Evolutionary conservation across 2,113 vertebrate species (phyloP).

Genomic region (Cephalopterus ornatus): DNA sequence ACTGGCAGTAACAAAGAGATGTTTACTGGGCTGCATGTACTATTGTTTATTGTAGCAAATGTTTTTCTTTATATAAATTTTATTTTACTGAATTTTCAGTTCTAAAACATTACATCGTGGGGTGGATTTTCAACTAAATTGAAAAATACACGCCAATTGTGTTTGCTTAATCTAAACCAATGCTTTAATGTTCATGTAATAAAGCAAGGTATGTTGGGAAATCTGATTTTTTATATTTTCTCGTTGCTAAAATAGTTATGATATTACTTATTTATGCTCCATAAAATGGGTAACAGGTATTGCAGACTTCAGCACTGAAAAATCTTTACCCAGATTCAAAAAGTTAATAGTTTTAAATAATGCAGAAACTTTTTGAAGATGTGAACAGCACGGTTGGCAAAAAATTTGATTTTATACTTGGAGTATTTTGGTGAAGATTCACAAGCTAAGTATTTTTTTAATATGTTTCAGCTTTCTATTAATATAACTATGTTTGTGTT

Average conservation of each 20-base stretch:
- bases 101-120: background rate
- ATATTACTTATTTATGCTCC: background rate
- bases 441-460: background rate
- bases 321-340: background rate
- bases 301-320: background rate
- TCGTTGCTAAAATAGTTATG: background rate
- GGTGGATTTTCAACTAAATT: background rate
- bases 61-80: background rate
- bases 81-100: background rate
- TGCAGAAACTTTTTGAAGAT: background rate
- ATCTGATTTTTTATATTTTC: background rate
- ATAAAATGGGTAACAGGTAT: background rate
- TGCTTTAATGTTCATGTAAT: background rate
- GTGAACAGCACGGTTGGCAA: background rate
- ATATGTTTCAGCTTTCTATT: background rate
- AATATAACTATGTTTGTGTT: background rate
- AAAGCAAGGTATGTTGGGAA: background rate
- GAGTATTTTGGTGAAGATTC: background rate
- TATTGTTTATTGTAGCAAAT: background rate
- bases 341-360: background rate
- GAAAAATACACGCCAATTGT: background rate
- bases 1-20: background rate
- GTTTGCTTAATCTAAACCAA: background rate
- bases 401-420: background rate
- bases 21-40: background rate